These are phyloP conservation scores for Ephestia elutella DNA, from an alignment of 1,140 invertebrate species.

Conservation along the genomic window DNA sequence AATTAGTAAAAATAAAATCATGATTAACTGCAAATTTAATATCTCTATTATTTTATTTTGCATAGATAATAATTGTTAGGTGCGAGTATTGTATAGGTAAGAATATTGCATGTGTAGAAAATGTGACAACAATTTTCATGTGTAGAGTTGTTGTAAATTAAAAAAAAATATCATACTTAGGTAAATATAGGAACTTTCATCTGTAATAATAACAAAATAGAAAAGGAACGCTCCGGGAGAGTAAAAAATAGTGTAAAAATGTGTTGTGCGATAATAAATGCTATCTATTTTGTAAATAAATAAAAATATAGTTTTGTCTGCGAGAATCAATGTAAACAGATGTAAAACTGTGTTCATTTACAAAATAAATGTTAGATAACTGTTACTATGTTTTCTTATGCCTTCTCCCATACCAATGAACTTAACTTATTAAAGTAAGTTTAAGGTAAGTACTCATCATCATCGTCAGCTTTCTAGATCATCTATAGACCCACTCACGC, in stretches of 20 bases:
- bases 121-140: no score
- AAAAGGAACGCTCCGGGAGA: slow-evolving; percentile 45
- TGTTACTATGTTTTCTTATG: slow-evolving; percentile 13
- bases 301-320: slow-evolving; percentile 28
- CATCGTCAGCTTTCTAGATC: no score
- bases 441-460: no score
- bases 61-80: no score
- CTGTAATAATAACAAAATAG: slow-evolving; percentile 4
- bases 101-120: no score
- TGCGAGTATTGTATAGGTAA: no score
- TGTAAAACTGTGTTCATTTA: slow-evolving; percentile 60
- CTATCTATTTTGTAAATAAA: slow-evolving; percentile 36
- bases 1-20: no score
- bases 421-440: no score
- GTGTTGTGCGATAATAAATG: slow-evolving; percentile 29
- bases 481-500: no score
- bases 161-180: background rate
- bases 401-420: background rate
- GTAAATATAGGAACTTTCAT: background rate
- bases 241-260: slow-evolving; percentile 49
- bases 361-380: slow-evolving; percentile 60
- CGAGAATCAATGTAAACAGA: slow-evolving; percentile 38
- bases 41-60: no score
- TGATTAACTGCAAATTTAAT: no score
- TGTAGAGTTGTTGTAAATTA: background rate